Evolutionary conservation across 2,113 vertebrate genomes (phyloP), one percentile per base, ranked within the genome.

Genomic region (Alligator mississippiensis): DNA sequence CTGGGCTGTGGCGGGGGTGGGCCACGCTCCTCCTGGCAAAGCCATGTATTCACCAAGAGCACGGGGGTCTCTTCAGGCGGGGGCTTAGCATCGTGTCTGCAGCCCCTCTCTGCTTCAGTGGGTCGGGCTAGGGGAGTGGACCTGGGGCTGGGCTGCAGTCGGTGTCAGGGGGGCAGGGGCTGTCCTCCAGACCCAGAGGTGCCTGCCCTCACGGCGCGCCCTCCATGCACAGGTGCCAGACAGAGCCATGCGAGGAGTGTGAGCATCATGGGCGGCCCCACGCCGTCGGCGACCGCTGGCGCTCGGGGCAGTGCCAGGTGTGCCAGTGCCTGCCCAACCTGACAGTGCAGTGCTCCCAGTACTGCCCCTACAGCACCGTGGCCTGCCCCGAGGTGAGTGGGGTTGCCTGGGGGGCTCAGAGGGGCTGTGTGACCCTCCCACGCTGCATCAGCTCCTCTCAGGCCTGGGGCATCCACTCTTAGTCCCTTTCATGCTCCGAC

Each of bases 321-420:
- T 99, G 99, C 91, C 98, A 98, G 87, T 99, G 99, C 94, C 96
- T 98, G 84, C 93, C 98, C 5, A 96, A 97, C 28, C 96, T 97
- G 6, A 97, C 82, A 0, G 97, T 98, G 47, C 97, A 90, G 30
- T 99, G 99, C 30, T 97, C 97, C 28, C 96, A 95, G 21, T 99
- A 98, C 96, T 99, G 99, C 90, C 98, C 97, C 0, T 97, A 97
- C 2, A 80, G 96, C 15, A 70, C 85, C 8, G 14, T 84, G 64
- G 97, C 98, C 90, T 99, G 99, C 87, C 98, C 99, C 4, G 96
- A 97, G 98, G 99, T 99, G 87, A 98, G 97, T 64, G 10, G 4
- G 38, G 38, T 38, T 6, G 5, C 38, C 38, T 2, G 38, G 38
- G 5, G 38, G 38, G 38, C 7, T 38, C 38, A 38, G 38, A 38